phyloP scores from a whole-genome alignment of 2,888 invertebrate genomes.

The Xanthorhoe designata region DNA sequence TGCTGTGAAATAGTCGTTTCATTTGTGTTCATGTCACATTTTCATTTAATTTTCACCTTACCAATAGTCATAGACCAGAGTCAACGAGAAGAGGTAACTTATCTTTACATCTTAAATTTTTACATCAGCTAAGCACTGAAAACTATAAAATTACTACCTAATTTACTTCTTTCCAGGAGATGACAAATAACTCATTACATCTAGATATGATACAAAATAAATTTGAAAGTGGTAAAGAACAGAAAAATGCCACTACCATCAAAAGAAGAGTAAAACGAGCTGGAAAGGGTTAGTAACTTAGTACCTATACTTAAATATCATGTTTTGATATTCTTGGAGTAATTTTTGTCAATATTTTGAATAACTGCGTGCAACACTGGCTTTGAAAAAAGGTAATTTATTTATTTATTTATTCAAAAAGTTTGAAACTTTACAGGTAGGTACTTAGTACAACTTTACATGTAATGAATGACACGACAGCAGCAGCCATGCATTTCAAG shows the following conservation, averaged over 20 bases:
- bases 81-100: not conserved
- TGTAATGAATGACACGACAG: too few relatives aligned
- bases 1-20: conserved; percentile 6
- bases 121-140: too few relatives aligned
- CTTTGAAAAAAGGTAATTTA: too few relatives aligned
- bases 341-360: too few relatives aligned
- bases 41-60: conserved; percentile 2
- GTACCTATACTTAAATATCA: not conserved
- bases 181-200: not conserved
- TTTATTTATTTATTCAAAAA: too few relatives aligned
- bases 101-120: too few relatives aligned
- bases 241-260: not conserved
- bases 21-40: conserved; percentile 9
- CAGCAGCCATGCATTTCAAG: too few relatives aligned
- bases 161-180: not conserved
- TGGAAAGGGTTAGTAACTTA: not conserved
- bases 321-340: not conserved
- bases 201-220: not conserved
- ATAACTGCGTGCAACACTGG: too few relatives aligned
- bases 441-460: too few relatives aligned
- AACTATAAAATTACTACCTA: too few relatives aligned
- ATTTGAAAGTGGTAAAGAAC: not conserved
- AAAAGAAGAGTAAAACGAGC: conserved; percentile 12
- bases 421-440: too few relatives aligned
- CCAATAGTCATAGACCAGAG: conserved; percentile 2